Evolutionary conservation across 2,888 invertebrate species (phyloP).

Genomic region (Drosophila macrospina): DNA sequence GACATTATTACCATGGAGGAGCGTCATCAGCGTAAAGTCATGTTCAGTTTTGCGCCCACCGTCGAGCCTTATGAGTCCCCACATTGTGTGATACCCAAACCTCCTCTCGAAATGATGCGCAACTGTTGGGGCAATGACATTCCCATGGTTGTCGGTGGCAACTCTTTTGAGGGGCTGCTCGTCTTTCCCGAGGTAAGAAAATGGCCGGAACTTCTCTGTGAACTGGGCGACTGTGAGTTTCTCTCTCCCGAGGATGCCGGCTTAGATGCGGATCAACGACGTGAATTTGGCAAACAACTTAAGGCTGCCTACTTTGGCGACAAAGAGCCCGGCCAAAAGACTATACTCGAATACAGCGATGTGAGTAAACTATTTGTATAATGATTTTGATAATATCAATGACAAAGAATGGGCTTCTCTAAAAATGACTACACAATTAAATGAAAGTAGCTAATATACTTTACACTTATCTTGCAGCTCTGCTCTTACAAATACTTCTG

Average conservation of each 20-base stretch:
- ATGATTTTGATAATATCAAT: too few species aligned
- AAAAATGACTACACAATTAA: too few species aligned
- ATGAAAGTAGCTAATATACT: too few species aligned
- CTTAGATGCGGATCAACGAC: conserved; percentile 75
- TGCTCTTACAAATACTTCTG: conserved; percentile 85
- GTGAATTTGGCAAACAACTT: conserved; percentile 83
- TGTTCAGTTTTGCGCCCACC: conserved; percentile 82
- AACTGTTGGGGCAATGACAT: conserved; percentile 84
- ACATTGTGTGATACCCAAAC: conserved; percentile 82
- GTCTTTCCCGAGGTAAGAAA: conserved; percentile 82
- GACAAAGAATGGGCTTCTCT: too few species aligned
- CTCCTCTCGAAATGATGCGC: conserved; percentile 83
- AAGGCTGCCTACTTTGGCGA: conserved; percentile 85
- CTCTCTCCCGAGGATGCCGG: conserved; percentile 82
- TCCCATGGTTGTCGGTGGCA: conserved; percentile 84
- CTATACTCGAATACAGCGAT: conserved; percentile 84
- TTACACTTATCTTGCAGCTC: conserved; percentile 63
- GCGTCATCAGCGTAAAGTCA: conserved; percentile 75
- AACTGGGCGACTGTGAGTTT: conserved; percentile 81
- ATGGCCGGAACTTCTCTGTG: conserved; percentile 76
- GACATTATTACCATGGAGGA: conserved; percentile 83
- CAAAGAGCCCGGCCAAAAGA: conserved; percentile 82
- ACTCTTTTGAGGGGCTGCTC: conserved; percentile 84
- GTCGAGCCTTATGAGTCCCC: conserved; percentile 82
- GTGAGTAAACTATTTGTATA: conserved; percentile 76